A percentile compares a stretch with the other conserved stretches of the same genome.
These are phyloP conservation scores for Ceratosolen fusciceps DNA, from an alignment of 1,140 invertebrate species.

Conservation along the genomic window DNA sequence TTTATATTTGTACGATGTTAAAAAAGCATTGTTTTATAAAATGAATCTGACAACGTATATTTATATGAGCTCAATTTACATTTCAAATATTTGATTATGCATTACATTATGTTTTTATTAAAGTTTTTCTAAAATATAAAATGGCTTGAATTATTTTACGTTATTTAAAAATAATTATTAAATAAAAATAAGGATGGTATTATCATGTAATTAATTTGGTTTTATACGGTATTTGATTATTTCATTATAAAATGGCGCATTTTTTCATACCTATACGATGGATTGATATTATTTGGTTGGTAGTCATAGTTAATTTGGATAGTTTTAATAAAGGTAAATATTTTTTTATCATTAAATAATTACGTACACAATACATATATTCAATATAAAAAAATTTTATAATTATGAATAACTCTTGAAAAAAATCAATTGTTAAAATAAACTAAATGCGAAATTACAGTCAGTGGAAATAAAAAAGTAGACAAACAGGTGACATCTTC, in stretches of 20 bases:
- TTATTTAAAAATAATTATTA: too few relatives aligned
- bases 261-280: neutral
- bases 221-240: neutral
- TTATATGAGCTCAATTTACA: too few relatives aligned
- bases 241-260: constrained; percentile 12
- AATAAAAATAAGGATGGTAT: too few relatives aligned
- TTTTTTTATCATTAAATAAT: neutral
- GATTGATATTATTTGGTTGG: neutral
- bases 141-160: too few relatives aligned
- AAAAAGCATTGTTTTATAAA: too few relatives aligned
- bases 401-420: neutral
- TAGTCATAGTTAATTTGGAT: constrained; percentile 16
- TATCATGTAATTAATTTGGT: too few relatives aligned
- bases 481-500: constrained; percentile 12
- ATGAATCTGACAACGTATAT: too few relatives aligned
- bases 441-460: neutral
- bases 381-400: neutral
- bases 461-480: constrained; percentile 15
- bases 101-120: too few relatives aligned
- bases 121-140: too few relatives aligned
- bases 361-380: neutral
- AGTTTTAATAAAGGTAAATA: constrained; percentile 24
- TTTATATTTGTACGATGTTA: too few relatives aligned
- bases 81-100: too few relatives aligned
- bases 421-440: neutral